Base-by-base conservation (phyloP, 1,140 invertebrate species). In the Pogonus chalceus region DNA sequence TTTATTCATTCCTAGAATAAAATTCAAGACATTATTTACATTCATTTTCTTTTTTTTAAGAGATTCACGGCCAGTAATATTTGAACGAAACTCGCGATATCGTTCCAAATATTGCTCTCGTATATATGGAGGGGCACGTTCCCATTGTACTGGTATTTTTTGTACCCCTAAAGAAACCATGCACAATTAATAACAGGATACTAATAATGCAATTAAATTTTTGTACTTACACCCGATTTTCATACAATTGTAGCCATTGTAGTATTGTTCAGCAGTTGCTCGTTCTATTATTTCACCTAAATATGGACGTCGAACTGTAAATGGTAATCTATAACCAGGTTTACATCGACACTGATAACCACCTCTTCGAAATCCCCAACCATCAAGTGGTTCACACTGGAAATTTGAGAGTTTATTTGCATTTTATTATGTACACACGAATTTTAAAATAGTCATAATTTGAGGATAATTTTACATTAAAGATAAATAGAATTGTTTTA, bases 321-420 rank as follows among this genome's bases (percentile, higher is more conserved):
- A 85, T 0, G 95, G 95, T 54, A 96, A 77, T 57, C 95, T 79
- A 65, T 77, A 92, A 2, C 93, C 90, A 3, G 95, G 93, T 61
- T 82, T 79, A 75, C 95, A 98, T 58, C 91, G 78, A 70, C 92
- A 98, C 68, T 96, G 92, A 72, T 98, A 98, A 20, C 92, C 95
- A 53, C 95, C 95, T 65, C 95, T 79, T 58, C 92, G 76, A 66
- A 95, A 96, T 24, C 95, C 96, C 85, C 88, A 98, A 2, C 95
- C 95, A 67, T 95, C 85, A 20, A 98, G 70, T 0, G 95, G 95
- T 74, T 98, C 95, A 76, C 96, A 98, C 87, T 94, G 65, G 46
- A 73, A 76, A n/a, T n/a, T n/a, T n/a, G n/a, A n/a, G n/a, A n/a
- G n/a, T n/a, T n/a, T n/a, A n/a, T n/a, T n/a, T n/a, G n/a, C n/a